Conservation (phyloP, 2,797 vertebrate species). For the Melopsittacus undulatus region DNA sequence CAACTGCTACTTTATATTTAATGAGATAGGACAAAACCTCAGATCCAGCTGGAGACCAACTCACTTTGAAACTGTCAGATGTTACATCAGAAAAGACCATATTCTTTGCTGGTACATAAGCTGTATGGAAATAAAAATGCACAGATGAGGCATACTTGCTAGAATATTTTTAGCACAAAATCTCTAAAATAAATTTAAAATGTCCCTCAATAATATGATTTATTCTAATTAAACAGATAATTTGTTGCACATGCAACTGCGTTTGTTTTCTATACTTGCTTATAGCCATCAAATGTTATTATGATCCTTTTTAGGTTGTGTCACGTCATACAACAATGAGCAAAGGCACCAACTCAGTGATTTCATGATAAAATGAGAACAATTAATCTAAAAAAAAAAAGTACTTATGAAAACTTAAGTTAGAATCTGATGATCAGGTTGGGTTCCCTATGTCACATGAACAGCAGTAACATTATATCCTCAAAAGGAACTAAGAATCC, state of each 20-base stretch:
- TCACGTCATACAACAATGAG: not conserved
- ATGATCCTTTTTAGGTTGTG: not conserved
- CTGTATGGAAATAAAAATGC: slow-evolving; percentile 69
- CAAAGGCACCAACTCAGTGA: not conserved
- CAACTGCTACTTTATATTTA: slow-evolving; percentile 81
- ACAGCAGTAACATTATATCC: not conserved
- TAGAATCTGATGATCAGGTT: not conserved
- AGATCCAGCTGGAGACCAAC: slow-evolving; percentile 84
- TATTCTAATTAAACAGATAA: not conserved
- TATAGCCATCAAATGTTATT: not conserved
- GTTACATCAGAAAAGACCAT: slow-evolving; percentile 87
- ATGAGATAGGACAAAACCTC: slow-evolving; percentile 85
- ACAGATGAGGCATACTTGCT: not conserved
- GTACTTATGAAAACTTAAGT: not conserved
- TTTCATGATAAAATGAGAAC: not conserved
- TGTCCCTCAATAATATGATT: not conserved
- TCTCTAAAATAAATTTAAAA: not conserved
- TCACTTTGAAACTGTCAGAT: slow-evolving; percentile 85
- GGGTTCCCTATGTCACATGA: not conserved
- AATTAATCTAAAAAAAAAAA: not conserved
- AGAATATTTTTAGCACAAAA: not conserved
- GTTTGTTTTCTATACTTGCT: not conserved
- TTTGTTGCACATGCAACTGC: not conserved
- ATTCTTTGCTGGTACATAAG: slow-evolving; percentile 82
- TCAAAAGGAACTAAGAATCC: not conserved